A percentile compares a stretch with the other conserved stretches of the same genome.
Evolutionary conservation across 2,888 invertebrate genomes (phyloP).

Genomic region (Perithous albicinctus): DNA sequence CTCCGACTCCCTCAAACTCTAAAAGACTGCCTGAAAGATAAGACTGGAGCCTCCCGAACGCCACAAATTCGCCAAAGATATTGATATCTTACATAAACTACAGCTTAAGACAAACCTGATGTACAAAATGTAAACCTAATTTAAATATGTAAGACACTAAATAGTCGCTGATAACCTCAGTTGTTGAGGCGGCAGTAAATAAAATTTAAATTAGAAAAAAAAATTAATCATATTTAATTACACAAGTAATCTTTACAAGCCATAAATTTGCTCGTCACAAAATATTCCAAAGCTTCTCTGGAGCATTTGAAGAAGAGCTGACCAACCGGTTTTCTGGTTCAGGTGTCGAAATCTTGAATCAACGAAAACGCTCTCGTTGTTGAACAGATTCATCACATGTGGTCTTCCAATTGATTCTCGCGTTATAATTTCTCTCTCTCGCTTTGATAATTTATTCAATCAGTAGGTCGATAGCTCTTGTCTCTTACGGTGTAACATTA

Average conservation of each 20-base stretch:
- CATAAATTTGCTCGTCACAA: background rate
- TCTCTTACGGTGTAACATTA: background rate
- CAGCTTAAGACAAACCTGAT: too few species aligned
- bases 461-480: constrained; percentile 43
- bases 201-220: background rate
- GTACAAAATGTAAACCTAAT: too few species aligned
- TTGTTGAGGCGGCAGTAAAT: too few species aligned
- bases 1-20: too few species aligned
- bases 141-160: too few species aligned
- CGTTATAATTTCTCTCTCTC: constrained; percentile 1
- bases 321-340: background rate
- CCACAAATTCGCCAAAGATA: too few species aligned
- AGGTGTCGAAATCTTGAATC: background rate
- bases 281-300: too few species aligned
- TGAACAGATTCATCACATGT: constrained; percentile 8
- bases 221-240: background rate
- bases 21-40: too few species aligned
- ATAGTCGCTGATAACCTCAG: too few species aligned
- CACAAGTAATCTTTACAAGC: too few species aligned
- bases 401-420: background rate
- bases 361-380: background rate
- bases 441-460: constrained; percentile 40
- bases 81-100: too few species aligned
- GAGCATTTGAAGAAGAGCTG: background rate
- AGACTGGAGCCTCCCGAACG: too few species aligned